Conservation (phyloP, 2,797 vertebrate genomes). For the Sardinella longiceps region DNA sequence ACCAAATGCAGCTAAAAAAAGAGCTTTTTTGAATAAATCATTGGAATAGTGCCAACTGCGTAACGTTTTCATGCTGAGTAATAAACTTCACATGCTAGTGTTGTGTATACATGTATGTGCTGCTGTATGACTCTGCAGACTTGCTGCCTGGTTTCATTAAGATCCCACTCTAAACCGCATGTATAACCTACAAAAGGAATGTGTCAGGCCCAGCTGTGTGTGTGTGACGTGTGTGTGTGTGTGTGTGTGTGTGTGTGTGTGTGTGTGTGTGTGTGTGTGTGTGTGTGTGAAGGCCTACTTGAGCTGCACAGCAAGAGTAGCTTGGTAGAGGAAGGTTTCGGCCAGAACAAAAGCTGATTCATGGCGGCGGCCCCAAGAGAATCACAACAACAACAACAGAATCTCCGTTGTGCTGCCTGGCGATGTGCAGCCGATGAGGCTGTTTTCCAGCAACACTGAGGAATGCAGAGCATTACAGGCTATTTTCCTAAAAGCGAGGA, state of each 20-base stretch:
- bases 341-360: slow-evolving; percentile 9
- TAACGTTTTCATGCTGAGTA: too few relatives aligned
- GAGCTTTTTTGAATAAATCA: too few relatives aligned
- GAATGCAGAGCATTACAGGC: neutral
- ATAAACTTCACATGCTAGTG: too few relatives aligned
- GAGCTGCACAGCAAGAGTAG: neutral
- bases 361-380: neutral
- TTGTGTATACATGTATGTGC: too few relatives aligned
- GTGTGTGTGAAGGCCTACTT: neutral
- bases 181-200: too few relatives aligned
- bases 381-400: neutral
- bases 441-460: neutral
- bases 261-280: too few relatives aligned
- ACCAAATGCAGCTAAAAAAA: too few relatives aligned
- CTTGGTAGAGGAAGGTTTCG: neutral
- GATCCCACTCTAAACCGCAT: neutral
- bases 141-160: neutral
- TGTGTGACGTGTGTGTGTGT: too few relatives aligned
- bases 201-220: too few relatives aligned
- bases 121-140: neutral
- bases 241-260: too few relatives aligned
- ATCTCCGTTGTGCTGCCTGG: neutral
- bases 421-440: neutral
- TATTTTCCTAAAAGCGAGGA: neutral
- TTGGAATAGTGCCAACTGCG: too few relatives aligned